Conservation (phyloP, 1,140 invertebrate genomes). For the Eupeodes corollae region DNA sequence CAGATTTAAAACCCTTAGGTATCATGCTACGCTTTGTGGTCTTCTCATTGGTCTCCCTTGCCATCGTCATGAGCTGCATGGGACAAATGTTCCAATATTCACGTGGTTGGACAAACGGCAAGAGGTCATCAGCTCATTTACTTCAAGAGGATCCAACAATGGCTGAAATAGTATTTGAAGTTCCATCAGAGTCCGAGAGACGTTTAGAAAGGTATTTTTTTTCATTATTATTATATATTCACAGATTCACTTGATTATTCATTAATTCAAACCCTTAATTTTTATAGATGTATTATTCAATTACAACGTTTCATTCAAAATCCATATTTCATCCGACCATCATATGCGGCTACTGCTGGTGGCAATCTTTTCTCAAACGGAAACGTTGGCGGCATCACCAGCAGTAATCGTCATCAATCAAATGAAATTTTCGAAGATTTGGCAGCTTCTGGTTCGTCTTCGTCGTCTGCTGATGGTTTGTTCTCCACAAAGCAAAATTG, state of each 20-base stretch:
- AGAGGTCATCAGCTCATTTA: constrained; percentile 34
- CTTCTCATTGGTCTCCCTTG: too few relatives aligned
- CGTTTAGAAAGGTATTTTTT: constrained; percentile 25
- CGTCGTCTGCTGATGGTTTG: too few relatives aligned
- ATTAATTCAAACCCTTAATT: background rate
- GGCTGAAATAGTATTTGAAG: constrained; percentile 22
- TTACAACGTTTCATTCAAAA: constrained; percentile 40
- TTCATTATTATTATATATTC: too few relatives aligned
- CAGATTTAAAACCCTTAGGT: too few relatives aligned
- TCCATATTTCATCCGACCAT: constrained; percentile 12
- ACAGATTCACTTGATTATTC: background rate
- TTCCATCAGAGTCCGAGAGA: constrained; percentile 14
- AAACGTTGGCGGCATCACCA: too few relatives aligned
- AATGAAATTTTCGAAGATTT: constrained; percentile 28
- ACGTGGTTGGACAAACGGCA: constrained; percentile 61
- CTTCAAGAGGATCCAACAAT: constrained; percentile 14
- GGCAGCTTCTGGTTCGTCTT: too few relatives aligned
- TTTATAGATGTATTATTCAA: constrained; percentile 39
- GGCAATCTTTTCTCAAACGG: background rate
- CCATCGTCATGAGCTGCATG: constrained; percentile 13
- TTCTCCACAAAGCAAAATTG: too few relatives aligned
- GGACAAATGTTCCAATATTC: constrained; percentile 62
- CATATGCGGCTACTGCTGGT: background rate
- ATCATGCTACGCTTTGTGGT: too few relatives aligned
- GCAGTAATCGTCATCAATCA: constrained; percentile 22